phyloP scores from a whole-genome alignment of 2,888 invertebrate species.

The Polydrusus pterygomalis region DNA sequence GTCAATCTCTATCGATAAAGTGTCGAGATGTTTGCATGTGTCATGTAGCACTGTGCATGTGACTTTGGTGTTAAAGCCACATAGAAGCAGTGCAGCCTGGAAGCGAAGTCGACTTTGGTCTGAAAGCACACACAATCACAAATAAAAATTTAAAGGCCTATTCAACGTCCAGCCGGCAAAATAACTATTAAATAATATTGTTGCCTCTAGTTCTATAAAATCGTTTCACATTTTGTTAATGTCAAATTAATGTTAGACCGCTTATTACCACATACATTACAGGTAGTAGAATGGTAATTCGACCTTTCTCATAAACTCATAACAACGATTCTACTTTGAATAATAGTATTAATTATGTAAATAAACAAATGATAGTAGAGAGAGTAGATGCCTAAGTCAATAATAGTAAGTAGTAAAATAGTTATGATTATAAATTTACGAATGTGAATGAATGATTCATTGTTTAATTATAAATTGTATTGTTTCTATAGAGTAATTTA shows the following conservation, averaged over 20 bases:
- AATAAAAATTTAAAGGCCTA: too few relatives aligned
- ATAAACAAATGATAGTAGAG: slow-evolving; percentile 14
- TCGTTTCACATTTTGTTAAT: slow-evolving; percentile 10
- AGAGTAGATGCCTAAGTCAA: background rate
- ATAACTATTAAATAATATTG: too few relatives aligned
- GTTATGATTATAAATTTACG: background rate
- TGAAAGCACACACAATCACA: too few relatives aligned
- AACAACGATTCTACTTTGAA: slow-evolving; percentile 2
- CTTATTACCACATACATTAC: slow-evolving; percentile 23
- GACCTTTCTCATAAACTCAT: slow-evolving; percentile 3
- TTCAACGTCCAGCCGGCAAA: too few relatives aligned
- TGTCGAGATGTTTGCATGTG: too few relatives aligned
- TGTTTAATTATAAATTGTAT: background rate
- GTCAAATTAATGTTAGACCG: too few relatives aligned
- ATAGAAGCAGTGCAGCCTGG: too few relatives aligned
- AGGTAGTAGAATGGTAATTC: slow-evolving; percentile 6
- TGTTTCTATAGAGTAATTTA: too few relatives aligned
- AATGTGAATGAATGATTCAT: slow-evolving; percentile 7
- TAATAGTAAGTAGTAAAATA: slow-evolving; percentile 5
- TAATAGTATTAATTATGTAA: slow-evolving; percentile 18
- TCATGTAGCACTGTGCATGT: too few relatives aligned
- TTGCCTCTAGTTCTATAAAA: background rate
- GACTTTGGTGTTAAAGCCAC: too few relatives aligned
- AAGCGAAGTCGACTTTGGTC: too few relatives aligned
- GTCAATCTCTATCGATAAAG: too few relatives aligned